These are phyloP conservation scores for Leptogaster cylindrica DNA, from an alignment of 2,888 invertebrate genomes.

Conservation along the genomic window DNA sequence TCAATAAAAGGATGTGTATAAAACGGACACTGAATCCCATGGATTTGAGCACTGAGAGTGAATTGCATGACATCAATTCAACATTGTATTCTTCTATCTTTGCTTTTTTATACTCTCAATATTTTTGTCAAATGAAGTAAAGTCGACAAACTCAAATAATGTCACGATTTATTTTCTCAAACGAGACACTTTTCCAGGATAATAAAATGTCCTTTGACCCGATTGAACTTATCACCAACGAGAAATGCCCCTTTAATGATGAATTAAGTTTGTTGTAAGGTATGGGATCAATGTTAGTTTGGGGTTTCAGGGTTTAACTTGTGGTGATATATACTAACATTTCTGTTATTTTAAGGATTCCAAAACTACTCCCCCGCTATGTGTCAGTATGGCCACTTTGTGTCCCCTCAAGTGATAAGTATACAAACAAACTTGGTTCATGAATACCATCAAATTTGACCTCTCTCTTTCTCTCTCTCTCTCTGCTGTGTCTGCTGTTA, in stretches of 20 bases:
- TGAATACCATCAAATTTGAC: conserved; percentile 1
- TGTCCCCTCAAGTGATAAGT: not conserved
- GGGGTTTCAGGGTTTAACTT: not conserved
- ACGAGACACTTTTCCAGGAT: not conserved
- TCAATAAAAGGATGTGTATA: conserved; percentile 1
- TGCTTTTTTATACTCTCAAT: not conserved
- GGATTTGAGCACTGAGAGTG: no score
- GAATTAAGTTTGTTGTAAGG: conserved; percentile 8
- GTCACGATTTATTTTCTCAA: conserved; percentile 15
- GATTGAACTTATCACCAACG: not conserved
- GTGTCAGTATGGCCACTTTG: not conserved
- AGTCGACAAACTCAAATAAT: conserved; percentile 2
- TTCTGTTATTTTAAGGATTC: not conserved
- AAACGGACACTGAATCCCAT: not conserved
- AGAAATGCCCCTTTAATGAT: conserved; percentile 2
- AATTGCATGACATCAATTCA: not conserved
- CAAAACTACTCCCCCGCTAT: not conserved
- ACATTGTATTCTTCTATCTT: no score
- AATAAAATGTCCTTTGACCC: conserved; percentile 11
- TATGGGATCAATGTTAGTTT: not conserved
- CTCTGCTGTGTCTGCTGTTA: not conserved
- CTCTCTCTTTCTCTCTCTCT: no score
- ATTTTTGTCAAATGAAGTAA: conserved; percentile 5
- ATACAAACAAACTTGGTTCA: not conserved
- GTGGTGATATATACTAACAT: conserved; percentile 4